Evolutionary conservation across 2,797 vertebrate genomes (phyloP), one percentile per base, ranked within the genome.

Genomic region (Acrossocheilus fasciatus): DNA sequence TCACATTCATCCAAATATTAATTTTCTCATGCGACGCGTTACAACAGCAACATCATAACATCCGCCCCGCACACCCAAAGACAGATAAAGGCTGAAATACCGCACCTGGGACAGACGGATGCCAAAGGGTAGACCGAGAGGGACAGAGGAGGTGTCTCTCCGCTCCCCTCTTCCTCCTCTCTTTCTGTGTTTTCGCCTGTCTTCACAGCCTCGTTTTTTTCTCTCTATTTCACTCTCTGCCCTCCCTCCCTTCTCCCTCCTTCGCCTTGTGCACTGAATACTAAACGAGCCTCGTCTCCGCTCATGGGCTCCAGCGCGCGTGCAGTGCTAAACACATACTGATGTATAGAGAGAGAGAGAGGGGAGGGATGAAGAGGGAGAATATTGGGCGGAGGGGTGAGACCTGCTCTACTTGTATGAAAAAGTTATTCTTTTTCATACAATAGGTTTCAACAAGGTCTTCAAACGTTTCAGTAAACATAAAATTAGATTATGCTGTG

Each of bases 221-320:
- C 74, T 50, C 47, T 52, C 47, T 88, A 81, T 87, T 82, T 88
- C 85, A 75, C 84, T 86, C 83, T 89, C 83, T 88, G 64, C 83
- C 90, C 90, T 91, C 91, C 92, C 91, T 92, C 91, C 88, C 88
- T 91, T 92, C 93, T 93, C 91, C 88, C 90, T 91, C 92, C 88
- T 88, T 89, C 90, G 89, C 91, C 91, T 92, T 95, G 95, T 95
- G 95, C 93, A 93, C 93, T 90, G 95, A 96, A 96, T 96, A 96
- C 94, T 95, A 96, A 96, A 95, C 89, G 82, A 89, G 92, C 90
- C 90, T 85, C 88, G 90, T 93, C 93, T 88, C 87, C 89, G 92
- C 90, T 92, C 91, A 88, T 91, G 89, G 92, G 92, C 93, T 93
- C 88, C 91, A 91, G 91, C 88, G 91, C 91, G 88, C 74, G 90